Evolutionary conservation across 2,888 invertebrate genomes (phyloP), one percentile per base, ranked within the genome.

Genomic region (Mimumesa dahlbomi): DNA sequence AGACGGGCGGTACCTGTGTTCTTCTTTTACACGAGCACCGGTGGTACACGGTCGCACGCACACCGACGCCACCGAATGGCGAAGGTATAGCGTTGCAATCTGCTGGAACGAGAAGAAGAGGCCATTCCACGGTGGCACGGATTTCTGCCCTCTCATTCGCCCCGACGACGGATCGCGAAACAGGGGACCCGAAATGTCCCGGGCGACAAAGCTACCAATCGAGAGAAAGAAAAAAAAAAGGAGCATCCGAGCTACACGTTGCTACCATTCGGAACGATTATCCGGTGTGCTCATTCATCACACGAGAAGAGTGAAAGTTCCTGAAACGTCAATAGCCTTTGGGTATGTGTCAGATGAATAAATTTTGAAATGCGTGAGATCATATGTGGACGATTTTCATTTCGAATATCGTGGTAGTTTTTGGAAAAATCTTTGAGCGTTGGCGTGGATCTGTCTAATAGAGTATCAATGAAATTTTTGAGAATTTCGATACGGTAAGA

Each of bases 181-280:
- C 65, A 71, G 70, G 52, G 59, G 43, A 18, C 42, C 38, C 48
- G 48, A 68, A 75, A 74, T 49, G 65, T 58, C 52, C 43, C 71
- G 61, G 58, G 57, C 50, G 54, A 52, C 72, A 49, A 68, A 76
- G 76, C 71, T 71, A 75, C 75, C 78, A 75, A 82, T 81, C 66
- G 79, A 52, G 42, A 65, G 73, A 63, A 42, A 72, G 22, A 57
- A 62, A 75, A 63, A 42, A 72, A 29, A 57, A 62, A 75, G 70
- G 22, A 64, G 72, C 67, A 67, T 71, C 25, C 66, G 59, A 59
- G 62, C 63, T 22, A 69, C 72, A 49, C 62, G 53, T 53, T 40
- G 22, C 40, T 50, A 58, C 72, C 66, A 77, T 82, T 82, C 71
- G 65, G 64, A 59, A 57, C 82, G 82, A 84, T 85, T 84, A 83